Base-by-base conservation (phyloP, 2,113 vertebrate genomes). In the Struthio camelus region DNA sequence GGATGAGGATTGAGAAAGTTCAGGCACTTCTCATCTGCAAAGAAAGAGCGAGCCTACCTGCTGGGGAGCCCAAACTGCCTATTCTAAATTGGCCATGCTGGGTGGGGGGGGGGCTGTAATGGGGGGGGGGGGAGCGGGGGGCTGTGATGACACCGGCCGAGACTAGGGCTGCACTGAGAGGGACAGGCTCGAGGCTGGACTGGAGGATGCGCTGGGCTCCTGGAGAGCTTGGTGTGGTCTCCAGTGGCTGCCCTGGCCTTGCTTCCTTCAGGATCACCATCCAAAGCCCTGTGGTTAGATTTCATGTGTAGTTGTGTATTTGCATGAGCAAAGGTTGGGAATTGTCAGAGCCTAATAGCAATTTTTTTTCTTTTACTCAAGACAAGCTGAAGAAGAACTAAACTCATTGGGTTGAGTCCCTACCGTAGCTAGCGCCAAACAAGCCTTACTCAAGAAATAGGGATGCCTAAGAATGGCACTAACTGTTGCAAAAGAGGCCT, bases 281-380 rank as follows among this genome's bases (percentile, higher is more conserved):
- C 78, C 79, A 80, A 86, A 96, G 89, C 91, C 73, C 91, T 83
- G 86, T 71, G 77, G 78, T 62, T 84, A 84, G n/a, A 62, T 69
- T 51, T 94, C 89, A 77, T 0, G 3, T 85, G 81, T 62, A 82
- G 75, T 61, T 90, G 94, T 92, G 50, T 94, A 44, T 70, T 90
- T 93, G 85, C 88, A 86, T 95, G 85, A 95, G 59, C 56, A 80
- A 82, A 84, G 82, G 66, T 92, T 71, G 59, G 95, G 91, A 91
- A 64, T 88, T 32, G 87, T 44, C 66, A 92, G 90, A 69, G 51
- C 25, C 72, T 32, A n/a, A 56, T 81, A 59, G 71, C 80, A 40
- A 59, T 94, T 91, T 72, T 36, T 36, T 89, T 78, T 84, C 79
- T 67, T 91, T 30, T 82, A 91, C 69, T 73, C 78, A 70, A 83